Percentiles rank a stretch among this genome's conserved stretches.
Evolutionary conservation across 2,113 vertebrate species (phyloP).

Genomic region (Colinus virginianus): DNA sequence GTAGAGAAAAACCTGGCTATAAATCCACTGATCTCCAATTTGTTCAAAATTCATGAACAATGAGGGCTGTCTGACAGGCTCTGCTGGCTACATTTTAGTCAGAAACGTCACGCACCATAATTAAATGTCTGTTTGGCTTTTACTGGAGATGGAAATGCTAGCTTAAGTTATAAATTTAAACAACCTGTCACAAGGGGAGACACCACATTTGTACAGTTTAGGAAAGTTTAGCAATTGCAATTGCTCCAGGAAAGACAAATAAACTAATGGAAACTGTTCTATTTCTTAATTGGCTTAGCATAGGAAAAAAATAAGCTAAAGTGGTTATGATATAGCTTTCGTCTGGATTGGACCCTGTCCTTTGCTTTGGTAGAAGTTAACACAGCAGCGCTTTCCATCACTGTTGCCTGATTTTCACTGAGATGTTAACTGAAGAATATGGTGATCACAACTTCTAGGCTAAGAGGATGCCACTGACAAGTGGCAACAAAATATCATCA

Average conservation of each 20-base stretch:
- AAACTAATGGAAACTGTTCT: constrained; percentile 74
- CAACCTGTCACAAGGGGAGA: constrained; percentile 74
- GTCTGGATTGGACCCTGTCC: constrained; percentile 9
- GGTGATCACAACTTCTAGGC: not conserved
- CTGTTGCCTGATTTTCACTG: not conserved
- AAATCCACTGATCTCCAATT: constrained; percentile 83
- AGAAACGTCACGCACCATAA: constrained; percentile 86
- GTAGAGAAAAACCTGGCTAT: constrained; percentile 78
- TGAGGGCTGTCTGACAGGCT: constrained; percentile 76
- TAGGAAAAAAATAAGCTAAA: constrained; percentile 41
- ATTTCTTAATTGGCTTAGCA: constrained; percentile 71
- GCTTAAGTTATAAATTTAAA: constrained; percentile 79
- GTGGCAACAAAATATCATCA: constrained; percentile 27
- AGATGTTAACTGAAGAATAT: constrained; percentile 1
- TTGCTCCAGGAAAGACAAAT: constrained; percentile 78
- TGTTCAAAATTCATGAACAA: constrained; percentile 76
- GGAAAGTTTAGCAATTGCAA: constrained; percentile 74
- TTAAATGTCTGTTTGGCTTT: constrained; percentile 83
- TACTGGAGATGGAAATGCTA: constrained; percentile 75
- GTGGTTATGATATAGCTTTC: constrained; percentile 58
- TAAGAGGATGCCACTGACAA: constrained; percentile 21
- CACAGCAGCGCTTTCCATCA: not conserved
- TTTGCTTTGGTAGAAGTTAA: constrained; percentile 37
- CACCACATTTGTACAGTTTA: constrained; percentile 67
- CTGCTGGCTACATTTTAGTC: constrained; percentile 86